Evolutionary conservation across 2,888 invertebrate genomes (phyloP).

Genomic region (Panopea generosa): DNA sequence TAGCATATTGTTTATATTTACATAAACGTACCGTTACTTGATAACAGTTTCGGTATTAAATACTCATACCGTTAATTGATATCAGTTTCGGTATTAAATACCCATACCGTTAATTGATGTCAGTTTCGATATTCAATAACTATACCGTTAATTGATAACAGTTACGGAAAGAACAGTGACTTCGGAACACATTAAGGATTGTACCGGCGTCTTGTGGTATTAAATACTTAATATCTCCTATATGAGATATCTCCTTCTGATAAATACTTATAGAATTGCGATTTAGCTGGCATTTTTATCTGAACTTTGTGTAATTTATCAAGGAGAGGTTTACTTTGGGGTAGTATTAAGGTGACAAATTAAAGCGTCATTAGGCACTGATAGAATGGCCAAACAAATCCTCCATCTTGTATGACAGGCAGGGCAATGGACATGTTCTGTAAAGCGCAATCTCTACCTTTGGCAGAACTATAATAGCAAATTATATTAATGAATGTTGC

Average conservation of each 20-base stretch:
- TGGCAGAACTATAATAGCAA: not conserved
- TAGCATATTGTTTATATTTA: too few species aligned
- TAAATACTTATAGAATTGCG: conserved; percentile 34
- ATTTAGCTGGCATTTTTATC: conserved; percentile 42
- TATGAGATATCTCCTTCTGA: conserved; percentile 28
- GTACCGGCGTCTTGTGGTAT: conserved; percentile 45
- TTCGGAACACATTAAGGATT: not conserved
- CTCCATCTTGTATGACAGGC: conserved; percentile 2
- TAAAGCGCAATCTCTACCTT: not conserved
- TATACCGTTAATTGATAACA: too few species aligned
- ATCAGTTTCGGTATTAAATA: too few species aligned
- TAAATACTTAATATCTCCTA: conserved; percentile 28
- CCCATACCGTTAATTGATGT: too few species aligned
- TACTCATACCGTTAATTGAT: too few species aligned
- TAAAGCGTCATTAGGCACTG: conserved; percentile 57
- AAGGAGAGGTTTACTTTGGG: conserved; percentile 42
- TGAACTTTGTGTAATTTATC: conserved; percentile 30
- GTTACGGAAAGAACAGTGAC: too few species aligned
- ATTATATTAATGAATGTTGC: not conserved
- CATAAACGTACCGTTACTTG: too few species aligned
- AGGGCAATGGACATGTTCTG: not conserved
- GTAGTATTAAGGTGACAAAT: conserved; percentile 56
- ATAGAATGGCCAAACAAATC: conserved; percentile 39
- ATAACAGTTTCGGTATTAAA: too few species aligned
- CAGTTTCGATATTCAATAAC: too few species aligned